Percentiles rank a stretch among this genome's conserved stretches.
These are phyloP conservation scores for Megaceryle maxima DNA, from an alignment of 2,113 vertebrate genomes.

Conservation along the genomic window DNA sequence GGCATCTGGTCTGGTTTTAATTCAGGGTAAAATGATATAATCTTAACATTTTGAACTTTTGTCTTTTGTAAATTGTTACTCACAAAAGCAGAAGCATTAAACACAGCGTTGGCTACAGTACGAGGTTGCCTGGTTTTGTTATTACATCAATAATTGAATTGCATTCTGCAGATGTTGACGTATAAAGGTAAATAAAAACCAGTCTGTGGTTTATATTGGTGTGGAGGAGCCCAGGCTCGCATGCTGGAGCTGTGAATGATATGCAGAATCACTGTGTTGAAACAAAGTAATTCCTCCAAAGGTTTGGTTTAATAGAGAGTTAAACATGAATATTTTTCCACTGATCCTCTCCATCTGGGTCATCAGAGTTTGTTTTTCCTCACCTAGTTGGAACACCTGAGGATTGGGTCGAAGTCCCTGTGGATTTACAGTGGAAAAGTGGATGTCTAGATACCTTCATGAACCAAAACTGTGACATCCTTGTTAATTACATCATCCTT, in stretches of 20 bases:
- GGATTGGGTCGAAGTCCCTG: background rate
- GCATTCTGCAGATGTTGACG: background rate
- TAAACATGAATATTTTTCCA: background rate
- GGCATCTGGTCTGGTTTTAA: background rate
- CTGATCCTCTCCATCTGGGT: background rate
- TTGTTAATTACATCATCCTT: background rate
- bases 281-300: background rate
- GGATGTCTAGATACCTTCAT: background rate
- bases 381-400: background rate
- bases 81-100: constrained; percentile 39
- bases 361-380: background rate
- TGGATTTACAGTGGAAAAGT: background rate
- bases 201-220: background rate
- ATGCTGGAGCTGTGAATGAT: rapidly evolving
- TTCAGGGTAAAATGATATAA: background rate
- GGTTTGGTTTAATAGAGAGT: background rate
- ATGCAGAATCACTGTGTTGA: background rate
- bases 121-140: background rate
- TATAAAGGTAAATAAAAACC: background rate
- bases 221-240: rapidly evolving
- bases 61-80: constrained; percentile 37
- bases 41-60: constrained; percentile 13
- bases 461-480: background rate
- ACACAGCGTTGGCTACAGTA: background rate
- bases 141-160: background rate